Conservation (phyloP, 2,888 invertebrate species). For the Diarsia brunnea region DNA sequence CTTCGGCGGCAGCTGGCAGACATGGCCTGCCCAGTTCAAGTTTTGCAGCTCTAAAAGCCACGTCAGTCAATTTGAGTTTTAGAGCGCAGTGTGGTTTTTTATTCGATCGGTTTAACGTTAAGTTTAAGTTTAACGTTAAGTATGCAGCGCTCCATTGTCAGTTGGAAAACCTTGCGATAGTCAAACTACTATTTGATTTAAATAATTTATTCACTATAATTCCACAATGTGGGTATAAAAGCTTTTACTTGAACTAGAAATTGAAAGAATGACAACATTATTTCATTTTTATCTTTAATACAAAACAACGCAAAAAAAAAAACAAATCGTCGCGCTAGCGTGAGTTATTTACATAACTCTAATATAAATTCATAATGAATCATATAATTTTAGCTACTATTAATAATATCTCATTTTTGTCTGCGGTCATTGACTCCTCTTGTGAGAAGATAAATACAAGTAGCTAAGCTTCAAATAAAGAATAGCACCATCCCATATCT, state of each 20-base stretch:
- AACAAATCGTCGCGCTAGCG: not conserved
- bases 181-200: not conserved
- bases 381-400: not conserved
- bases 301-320: constrained; percentile 4
- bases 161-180: no score
- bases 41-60: no score
- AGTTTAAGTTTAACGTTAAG: no score
- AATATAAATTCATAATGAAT: constrained; percentile 22
- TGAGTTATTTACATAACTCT: constrained; percentile 20
- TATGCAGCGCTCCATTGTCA: no score
- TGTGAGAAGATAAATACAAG: not conserved
- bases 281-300: not conserved
- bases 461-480: not conserved
- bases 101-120: no score
- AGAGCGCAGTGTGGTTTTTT: no score
- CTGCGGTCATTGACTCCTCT: constrained; percentile 26
- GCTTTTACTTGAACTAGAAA: no score
- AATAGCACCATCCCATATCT: no score
- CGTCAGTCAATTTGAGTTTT: no score
- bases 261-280: not conserved
- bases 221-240: no score
- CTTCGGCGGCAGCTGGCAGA: no score
- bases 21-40: no score
- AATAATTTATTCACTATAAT: not conserved
- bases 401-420: not conserved